Base-by-base conservation (phyloP, 2,888 invertebrate species). In the Hirtodrosophila cameraria region DNA sequence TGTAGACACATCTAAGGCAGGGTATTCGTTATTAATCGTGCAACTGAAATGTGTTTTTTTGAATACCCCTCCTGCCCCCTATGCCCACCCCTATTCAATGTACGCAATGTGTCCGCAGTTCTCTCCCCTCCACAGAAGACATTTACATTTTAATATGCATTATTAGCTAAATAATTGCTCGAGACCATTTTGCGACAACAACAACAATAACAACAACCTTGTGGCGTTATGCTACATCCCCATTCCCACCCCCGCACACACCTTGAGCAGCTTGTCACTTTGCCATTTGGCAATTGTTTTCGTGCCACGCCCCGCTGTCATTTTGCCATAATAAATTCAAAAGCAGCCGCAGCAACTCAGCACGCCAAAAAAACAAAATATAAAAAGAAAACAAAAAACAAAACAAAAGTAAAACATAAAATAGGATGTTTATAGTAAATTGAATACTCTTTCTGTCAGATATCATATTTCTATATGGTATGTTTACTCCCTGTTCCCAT, bases 81-180 rank as follows among this genome's bases (percentile, higher is more conserved):
- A 3, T 20, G n/a, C n/a, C 18, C 13, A 7, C 1, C 28, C 18
- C 1, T n/a, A n/a, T n/a, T n/a, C n/a, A n/a, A n/a, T n/a, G n/a
- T n/a, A n/a, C n/a, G n/a, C n/a, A n/a, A n/a, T n/a, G n/a, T n/a
- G n/a, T n/a, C n/a, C n/a, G n/a, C n/a, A n/a, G n/a, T n/a, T 0
- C 11, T 8, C 4, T 30, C 38, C 38, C 6, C 15, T 2, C 5
- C 18, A 1, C n/a, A 3, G 6, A 3, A 31, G 15, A 11, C 60
- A 73, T 70, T 75, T 59, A 62, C 65, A 79, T 82, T 79, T 79
- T 76, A 79, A 80, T 79, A 67, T 80, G 66, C 76, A 57, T 76
- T 83, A 80, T 80, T 79, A 75, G 77, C 68, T 46, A 66, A 71
- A 78, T 80, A 79, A 79, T 79, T 70, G 82, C 64, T 74, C 55